phyloP scores from a whole-genome alignment of 2,113 vertebrate genomes.

The Micronisus gabar region DNA sequence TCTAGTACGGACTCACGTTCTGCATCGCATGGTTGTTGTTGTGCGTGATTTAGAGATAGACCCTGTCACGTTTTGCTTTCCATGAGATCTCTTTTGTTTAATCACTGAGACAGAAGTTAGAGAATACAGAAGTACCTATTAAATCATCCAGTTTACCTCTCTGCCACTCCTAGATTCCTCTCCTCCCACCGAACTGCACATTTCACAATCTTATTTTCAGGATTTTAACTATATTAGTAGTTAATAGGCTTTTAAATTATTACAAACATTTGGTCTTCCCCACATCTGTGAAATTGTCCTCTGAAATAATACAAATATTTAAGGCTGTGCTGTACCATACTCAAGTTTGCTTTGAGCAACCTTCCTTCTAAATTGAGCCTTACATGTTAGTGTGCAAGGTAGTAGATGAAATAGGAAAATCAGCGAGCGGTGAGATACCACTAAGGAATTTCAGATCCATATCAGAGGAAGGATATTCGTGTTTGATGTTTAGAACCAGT shows the following conservation, averaged over 20 bases:
- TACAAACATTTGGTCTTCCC: background rate
- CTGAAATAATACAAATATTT: background rate
- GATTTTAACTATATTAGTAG: background rate
- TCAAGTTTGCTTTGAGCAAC: background rate
- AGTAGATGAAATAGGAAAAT: constrained; percentile 1
- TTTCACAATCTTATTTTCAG: background rate
- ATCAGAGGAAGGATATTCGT: constrained; percentile 41
- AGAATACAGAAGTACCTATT: background rate
- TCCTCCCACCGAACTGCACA: background rate
- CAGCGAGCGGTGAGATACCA: background rate
- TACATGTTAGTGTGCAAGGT: background rate
- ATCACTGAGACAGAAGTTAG: background rate
- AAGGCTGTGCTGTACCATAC: background rate
- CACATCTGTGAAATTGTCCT: background rate
- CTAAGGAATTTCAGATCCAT: constrained; percentile 46
- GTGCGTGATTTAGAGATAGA: background rate
- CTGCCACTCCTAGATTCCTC: background rate
- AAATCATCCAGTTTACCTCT: background rate
- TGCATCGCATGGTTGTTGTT: background rate
- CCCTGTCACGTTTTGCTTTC: background rate
- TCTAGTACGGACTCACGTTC: background rate
- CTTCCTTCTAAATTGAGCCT: background rate
- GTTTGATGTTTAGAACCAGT: constrained; percentile 50
- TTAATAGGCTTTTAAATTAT: background rate
- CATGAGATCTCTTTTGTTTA: background rate